phyloP scores from a whole-genome alignment of 2,888 invertebrate genomes.

The Pteria penguin region DNA sequence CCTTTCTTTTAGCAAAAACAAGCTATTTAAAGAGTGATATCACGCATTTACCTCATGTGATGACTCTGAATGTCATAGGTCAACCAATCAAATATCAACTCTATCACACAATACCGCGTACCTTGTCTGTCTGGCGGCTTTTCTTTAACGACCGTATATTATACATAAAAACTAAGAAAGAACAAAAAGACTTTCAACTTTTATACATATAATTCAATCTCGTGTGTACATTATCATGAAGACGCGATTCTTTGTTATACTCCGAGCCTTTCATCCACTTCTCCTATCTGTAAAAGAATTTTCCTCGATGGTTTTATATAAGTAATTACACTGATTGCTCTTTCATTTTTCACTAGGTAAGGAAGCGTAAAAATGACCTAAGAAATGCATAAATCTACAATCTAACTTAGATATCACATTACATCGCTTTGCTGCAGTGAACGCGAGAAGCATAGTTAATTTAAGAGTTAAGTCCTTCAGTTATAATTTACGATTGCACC shows the following conservation, averaged over 20 bases:
- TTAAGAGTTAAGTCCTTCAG: background rate
- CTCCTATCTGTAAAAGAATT: background rate
- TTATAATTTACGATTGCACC: background rate
- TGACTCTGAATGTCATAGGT: background rate
- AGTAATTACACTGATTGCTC: background rate
- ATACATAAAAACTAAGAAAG: background rate
- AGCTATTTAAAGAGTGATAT: background rate
- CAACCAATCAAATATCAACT: background rate
- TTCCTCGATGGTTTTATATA: background rate
- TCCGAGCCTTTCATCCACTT: background rate
- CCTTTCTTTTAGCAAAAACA: no score
- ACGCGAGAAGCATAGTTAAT: background rate
- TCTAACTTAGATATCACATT: background rate
- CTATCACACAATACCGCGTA: background rate
- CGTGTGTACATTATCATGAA: background rate
- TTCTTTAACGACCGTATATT: background rate
- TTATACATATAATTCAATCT: background rate
- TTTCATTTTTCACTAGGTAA: background rate
- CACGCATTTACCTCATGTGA: background rate
- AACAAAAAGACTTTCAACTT: background rate
- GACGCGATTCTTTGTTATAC: background rate
- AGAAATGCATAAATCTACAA: conserved; percentile 5
- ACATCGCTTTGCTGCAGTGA: background rate
- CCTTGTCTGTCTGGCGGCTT: background rate
- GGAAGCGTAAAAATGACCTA: background rate